Conservation (phyloP, 2,888 invertebrate genomes). For the Chloroclysta siterata region DNA sequence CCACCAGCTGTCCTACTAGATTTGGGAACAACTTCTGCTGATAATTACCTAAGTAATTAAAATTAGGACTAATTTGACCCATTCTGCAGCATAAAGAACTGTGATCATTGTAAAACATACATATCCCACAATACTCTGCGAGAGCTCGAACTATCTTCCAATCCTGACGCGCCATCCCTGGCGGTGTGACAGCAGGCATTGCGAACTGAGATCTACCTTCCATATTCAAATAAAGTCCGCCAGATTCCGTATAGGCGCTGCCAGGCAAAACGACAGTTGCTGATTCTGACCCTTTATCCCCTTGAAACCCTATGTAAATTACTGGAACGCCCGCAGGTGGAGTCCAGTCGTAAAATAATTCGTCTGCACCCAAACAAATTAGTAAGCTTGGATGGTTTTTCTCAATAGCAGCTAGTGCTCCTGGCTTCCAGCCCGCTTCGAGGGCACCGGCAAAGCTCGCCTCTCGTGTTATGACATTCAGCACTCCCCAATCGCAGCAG, state of each 20-base stretch:
- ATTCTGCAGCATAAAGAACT: slow-evolving; percentile 58
- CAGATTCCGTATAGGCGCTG: slow-evolving; percentile 98
- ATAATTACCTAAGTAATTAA: slow-evolving; percentile 55
- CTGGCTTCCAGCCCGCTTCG: slow-evolving; percentile 96
- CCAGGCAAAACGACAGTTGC: slow-evolving; percentile 97
- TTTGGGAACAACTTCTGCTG: slow-evolving; percentile 60
- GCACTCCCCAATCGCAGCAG: slow-evolving; percentile 73
- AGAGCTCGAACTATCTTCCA: slow-evolving; percentile 95
- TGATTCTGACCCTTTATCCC: slow-evolving; percentile 94
- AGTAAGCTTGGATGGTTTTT: slow-evolving; percentile 90
- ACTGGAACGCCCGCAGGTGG: slow-evolving; percentile 92
- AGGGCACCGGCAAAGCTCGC: slow-evolving; percentile 97
- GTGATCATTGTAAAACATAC: slow-evolving; percentile 61
- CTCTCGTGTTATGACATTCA: slow-evolving; percentile 96
- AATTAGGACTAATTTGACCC: slow-evolving; percentile 71
- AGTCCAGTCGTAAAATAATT: slow-evolving; percentile 89
- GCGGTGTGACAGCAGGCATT: slow-evolving; percentile 93
- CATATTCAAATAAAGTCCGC: slow-evolving; percentile 96
- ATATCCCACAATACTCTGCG: slow-evolving; percentile 64
- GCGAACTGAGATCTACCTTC: slow-evolving; percentile 98
- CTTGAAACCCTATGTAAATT: slow-evolving; percentile 97
- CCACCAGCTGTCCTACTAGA: slow-evolving; percentile 46
- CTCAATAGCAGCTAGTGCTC: slow-evolving; percentile 84
- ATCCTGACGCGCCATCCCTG: slow-evolving; percentile 96
- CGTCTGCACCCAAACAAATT: slow-evolving; percentile 96